Evolutionary conservation across 2,888 invertebrate genomes (phyloP), one percentile per base, ranked within the genome.

Genomic region (Drosophila pseudotakahashii): DNA sequence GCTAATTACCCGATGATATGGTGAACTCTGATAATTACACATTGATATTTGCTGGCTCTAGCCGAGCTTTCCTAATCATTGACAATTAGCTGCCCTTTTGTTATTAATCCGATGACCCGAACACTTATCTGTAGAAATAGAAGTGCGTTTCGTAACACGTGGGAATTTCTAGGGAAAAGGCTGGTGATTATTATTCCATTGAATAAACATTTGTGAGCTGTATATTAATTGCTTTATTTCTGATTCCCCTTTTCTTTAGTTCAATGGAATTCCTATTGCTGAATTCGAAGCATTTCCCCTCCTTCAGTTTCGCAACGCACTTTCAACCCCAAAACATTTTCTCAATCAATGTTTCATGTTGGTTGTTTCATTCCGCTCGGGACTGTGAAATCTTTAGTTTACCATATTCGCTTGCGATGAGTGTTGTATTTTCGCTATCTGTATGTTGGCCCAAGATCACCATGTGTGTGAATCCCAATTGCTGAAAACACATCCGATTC

Each of bases 71-170:
- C 9, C 32, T 11, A 44, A 62, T 39, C 11, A 63, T 36, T 62
- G 47, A 63, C 63, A 48, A 63, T 62, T 62, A 34, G 34, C 16
- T 34, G 23, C 19, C 16, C 34, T 13, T 13, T 34, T 62, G 47
- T 39, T 39, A 62, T 63, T 63, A 63, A 63, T 63, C 63, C 62
- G 7, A 7, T 36, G 62, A 62, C 62, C 47, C 4, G 11, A 62
- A 30, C 47, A 63, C 48, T 16, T 34, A 30, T 34, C 32, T 23
- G 26, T 41, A 48, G 23, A 13, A 13, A 7, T 41, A 41, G 37
- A 58, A 41, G 62, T 47, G 62, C 19, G 23, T 47, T 62, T 7
- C 39, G 47, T 62, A 34, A 62, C 32, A 32, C 39, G 47, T 34
- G 45, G 23, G 41, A 26, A 26, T 26, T 30, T 32, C 19, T 26